Evolutionary conservation across 2,113 vertebrate species (phyloP), one percentile per base, ranked within the genome.

Genomic region (Oreocharis arfaki): DNA sequence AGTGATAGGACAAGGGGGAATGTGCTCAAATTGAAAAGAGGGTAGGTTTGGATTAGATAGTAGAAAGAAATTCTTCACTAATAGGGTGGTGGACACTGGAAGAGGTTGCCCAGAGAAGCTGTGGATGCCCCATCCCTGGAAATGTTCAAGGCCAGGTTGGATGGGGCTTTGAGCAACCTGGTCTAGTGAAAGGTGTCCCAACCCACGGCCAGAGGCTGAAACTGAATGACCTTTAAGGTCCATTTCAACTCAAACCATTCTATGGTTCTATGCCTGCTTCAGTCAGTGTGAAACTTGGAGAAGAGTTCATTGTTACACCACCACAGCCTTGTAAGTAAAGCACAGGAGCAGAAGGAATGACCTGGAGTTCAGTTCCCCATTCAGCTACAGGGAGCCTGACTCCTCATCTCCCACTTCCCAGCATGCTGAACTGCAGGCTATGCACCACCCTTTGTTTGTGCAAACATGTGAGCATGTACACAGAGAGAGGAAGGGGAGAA

Each of bases 321-420:
- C 47, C 0, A 0, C 3, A 37, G 30, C 16, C 68, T 74, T 8
- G 8, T 17, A 47, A 18, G 23, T n/a, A 90, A 33, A 64, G 37
- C 1, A 2, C 39, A 82, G 60, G 68, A 71, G 39, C 61, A 69
- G 77, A 46, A 87, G 16, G 33, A 75, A 69, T 17, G 46, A 84
- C 15, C n/a, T 30, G 33, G 18, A 35, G 37, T 33, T 77, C 64
- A 49, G 37, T 11, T 92, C 24, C 65, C 12, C 10, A 37, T 76
- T 28, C 69, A 46, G 41, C 55, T 69, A 16, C 22, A 44, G 22
- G 59, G 18, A 96, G 39, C 16, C 49, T 65, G 88, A 77, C 65
- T 16, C 41, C 63, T 27, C 39, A 49, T 20, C 33, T 88, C 50
- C n/a, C 65, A 55, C 23, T 46, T 60, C 71, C 85, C 65, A 61